Base-by-base conservation (phyloP, 2,113 vertebrate genomes). In the Gobius niger region DNA sequence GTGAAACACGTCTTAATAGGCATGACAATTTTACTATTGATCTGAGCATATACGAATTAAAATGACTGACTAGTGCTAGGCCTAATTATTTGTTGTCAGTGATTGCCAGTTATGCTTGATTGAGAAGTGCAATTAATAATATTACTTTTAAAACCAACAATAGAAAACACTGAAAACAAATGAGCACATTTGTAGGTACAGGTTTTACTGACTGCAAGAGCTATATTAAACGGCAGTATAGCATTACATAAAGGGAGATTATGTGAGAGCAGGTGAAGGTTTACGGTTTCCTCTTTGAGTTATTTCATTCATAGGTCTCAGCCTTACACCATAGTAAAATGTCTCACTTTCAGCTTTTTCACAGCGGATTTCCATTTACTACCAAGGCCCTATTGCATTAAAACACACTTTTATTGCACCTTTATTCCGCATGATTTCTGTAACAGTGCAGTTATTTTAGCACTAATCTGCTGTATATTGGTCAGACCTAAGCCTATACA, bases 351-450 rank as follows among this genome's bases (percentile, higher is more conserved):
- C 72, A 16, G 53, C 73, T 76, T 80, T 73, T 65, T 64, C 15
- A 24, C 50, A 46, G 63, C 69, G 69, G 15, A 9, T 65, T 72
- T 81, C 72, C 57, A 63, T 74, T 63, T 44, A 63, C 12, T 14
- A 2, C 7, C 0, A 7, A 12, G 64, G 5, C 50, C 67, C 66
- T 9, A 61, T 80, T 65, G 68, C 69, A 16, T 74, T 24, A 63
- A 83, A 83, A 78, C 74, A 60, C 66, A 53, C 12, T 34, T 71
- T 66, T 44, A 76, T 67, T 7, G 51, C 9, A 9, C 52, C 54
- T 16, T 65, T 44, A 34, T 40, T 53, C 8, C 19, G 47, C 4
- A 15, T 0, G 41, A 18, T 6, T 60, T 60, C 16, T 44, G 10
- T 13, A 59, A 60, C 66, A 62, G 11, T 16, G 50, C 42, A 1